These are phyloP conservation scores for Acanthurus leucopareius DNA, from an alignment of 2,797 vertebrate species.

Conservation along the genomic window DNA sequence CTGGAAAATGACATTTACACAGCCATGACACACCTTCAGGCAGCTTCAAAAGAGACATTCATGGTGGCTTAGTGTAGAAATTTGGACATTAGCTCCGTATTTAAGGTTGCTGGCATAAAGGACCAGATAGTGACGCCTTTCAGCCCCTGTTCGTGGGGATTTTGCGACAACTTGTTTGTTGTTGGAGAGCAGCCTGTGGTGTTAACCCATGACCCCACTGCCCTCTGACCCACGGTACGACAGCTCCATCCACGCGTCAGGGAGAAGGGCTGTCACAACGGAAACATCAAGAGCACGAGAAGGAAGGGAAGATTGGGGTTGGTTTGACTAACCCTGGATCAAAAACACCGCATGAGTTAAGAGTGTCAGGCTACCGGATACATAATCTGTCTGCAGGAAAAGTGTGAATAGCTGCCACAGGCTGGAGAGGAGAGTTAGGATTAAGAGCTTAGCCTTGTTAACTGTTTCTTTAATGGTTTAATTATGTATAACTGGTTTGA, in stretches of 20 bases:
- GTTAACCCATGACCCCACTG: slow-evolving; percentile 81
- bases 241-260: slow-evolving; percentile 81
- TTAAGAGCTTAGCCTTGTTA: slow-evolving; percentile 27
- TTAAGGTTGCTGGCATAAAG: slow-evolving; percentile 50
- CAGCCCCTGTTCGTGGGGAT: slow-evolving; percentile 42
- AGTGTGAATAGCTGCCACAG: slow-evolving; percentile 47
- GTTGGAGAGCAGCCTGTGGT: slow-evolving; percentile 69
- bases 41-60: slow-evolving; percentile 1
- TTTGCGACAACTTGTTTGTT: slow-evolving; percentile 77
- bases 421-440: slow-evolving; percentile 35
- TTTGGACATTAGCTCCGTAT: slow-evolving; percentile 38
- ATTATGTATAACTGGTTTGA: background rate
- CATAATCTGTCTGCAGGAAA: slow-evolving; percentile 61
- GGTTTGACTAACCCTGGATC: slow-evolving; percentile 54
- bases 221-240: slow-evolving; percentile 71
- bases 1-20: slow-evolving; percentile 9
- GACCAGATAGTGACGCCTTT: slow-evolving; percentile 53
- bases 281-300: slow-evolving; percentile 56
- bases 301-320: slow-evolving; percentile 46
- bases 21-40: background rate
- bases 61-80: slow-evolving; percentile 27
- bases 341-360: slow-evolving; percentile 43
- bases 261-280: slow-evolving; percentile 75
- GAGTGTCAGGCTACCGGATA: slow-evolving; percentile 60
- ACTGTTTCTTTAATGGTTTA: background rate